Evolutionary conservation across 2,797 vertebrate species (phyloP).

Genomic region (Poecile montanus): DNA sequence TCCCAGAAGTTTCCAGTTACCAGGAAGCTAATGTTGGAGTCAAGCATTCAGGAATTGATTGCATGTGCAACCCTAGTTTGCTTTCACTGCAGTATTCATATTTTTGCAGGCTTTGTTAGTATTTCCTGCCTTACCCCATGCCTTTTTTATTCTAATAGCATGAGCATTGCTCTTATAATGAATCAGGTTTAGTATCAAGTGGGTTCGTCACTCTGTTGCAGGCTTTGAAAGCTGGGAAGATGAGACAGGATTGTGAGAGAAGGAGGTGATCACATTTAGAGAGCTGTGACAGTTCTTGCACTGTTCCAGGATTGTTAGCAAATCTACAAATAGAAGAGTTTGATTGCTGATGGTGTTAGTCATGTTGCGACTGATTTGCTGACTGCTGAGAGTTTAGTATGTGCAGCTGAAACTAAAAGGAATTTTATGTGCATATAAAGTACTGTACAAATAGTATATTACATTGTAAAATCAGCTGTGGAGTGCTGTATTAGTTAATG

Average conservation of each 20-base stretch:
- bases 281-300: slow-evolving; percentile 15
- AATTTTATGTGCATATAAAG: slow-evolving; percentile 58
- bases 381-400: slow-evolving; percentile 41
- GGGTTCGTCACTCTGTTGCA: neutral
- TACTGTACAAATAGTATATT: slow-evolving; percentile 64
- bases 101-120: slow-evolving; percentile 38
- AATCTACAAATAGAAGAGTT: slow-evolving; percentile 43
- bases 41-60: neutral
- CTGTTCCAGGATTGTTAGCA: slow-evolving; percentile 14
- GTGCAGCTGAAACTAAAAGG: slow-evolving; percentile 52
- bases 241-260: slow-evolving; percentile 1
- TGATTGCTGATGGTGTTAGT: slow-evolving; percentile 48
- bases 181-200: neutral
- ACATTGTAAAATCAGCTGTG: slow-evolving; percentile 57
- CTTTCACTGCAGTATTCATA: slow-evolving; percentile 29
- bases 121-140: slow-evolving; percentile 26
- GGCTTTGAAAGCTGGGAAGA: slow-evolving; percentile 13
- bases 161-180: slow-evolving; percentile 3
- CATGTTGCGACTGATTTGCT: slow-evolving; percentile 26
- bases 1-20: neutral
- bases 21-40: neutral
- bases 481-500: slow-evolving; percentile 58
- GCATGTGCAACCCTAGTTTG: slow-evolving; percentile 47
- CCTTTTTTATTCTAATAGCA: slow-evolving; percentile 32
- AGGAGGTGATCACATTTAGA: slow-evolving; percentile 2